Conservation (phyloP, 2,888 invertebrate genomes). For the Cerceris ruficornis region DNA sequence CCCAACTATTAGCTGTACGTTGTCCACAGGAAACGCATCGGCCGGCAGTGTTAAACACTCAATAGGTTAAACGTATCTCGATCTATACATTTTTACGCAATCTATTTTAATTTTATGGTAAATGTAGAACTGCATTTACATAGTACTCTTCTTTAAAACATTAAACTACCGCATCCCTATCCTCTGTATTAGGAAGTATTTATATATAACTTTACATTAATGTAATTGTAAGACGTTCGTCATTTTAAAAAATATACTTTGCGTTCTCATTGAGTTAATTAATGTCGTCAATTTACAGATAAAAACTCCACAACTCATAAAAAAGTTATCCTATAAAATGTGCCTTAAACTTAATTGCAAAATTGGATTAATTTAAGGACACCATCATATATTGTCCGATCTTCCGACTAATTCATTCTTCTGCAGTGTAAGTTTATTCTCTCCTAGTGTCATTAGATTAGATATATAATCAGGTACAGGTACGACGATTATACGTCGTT, state of each 20-base stretch:
- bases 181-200: too few relatives aligned
- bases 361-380: neutral
- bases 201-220: too few relatives aligned
- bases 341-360: neutral
- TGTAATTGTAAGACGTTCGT: neutral
- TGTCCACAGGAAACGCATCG: too few relatives aligned
- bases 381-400: neutral
- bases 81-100: too few relatives aligned
- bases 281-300: neutral
- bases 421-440: slow-evolving; percentile 66
- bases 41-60: too few relatives aligned
- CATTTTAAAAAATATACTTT: neutral
- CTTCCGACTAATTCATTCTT: slow-evolving; percentile 7
- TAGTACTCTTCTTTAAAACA: too few relatives aligned
- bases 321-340: neutral
- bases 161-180: too few relatives aligned
- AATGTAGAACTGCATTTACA: too few relatives aligned
- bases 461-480: slow-evolving; percentile 74
- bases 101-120: too few relatives aligned
- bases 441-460: slow-evolving; percentile 69
- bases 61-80: too few relatives aligned
- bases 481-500: slow-evolving; percentile 60
- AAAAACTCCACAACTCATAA: neutral
- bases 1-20: too few relatives aligned
- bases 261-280: neutral